Base-by-base conservation (phyloP, 1,140 invertebrate species). In the Trigoniulus corallinus region DNA sequence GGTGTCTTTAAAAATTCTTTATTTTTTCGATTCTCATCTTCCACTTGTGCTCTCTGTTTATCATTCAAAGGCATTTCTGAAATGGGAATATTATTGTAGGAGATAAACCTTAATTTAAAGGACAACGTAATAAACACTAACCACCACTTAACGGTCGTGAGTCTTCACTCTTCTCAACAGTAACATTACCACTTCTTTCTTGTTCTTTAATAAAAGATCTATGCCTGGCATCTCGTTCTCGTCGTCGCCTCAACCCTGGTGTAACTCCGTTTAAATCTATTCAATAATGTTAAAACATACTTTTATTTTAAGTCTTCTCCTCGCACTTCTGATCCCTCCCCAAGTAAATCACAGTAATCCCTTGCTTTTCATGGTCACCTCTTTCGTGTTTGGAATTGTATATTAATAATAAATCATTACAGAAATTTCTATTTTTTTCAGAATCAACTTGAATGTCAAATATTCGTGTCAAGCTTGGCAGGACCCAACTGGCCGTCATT, bases 211-310 rank as follows among this genome's bases (percentile, higher is more conserved):
- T 77, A 63, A 86, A 81, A 58, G 77, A 80, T 53, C 80, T 74
- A 62, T 89, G 84, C 56, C 84, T 72, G 62, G 86, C 81, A 3
- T 81, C 80, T 50, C 84, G 73, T n/a, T 84, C 81, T 40, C 81
- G 67, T 48, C 83, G 69, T 51, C 80, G 69, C 56, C 81, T 70
- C 50, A 84, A 65, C 22, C 79, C 82, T 20, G 82, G 81, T 10
- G 82, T 84, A 21, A 85, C 79, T 10, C 50, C 50, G 23, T 51
- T 51, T 34, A 51, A 34, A 18, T 51, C 48, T 21, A 43, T 7
- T 43, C 4, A 18, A 18, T 4, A 4, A 4, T 43, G 15, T 43
- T 43, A 7, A 15, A 7, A 15, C 15, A 34, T 34, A 34, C 29
- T 15, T 7, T 7, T 34, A 34, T 34, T 7, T 34, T 34, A 34